phyloP scores from a whole-genome alignment of 2,797 vertebrate species.

The Aulostomus chinensis region DNA sequence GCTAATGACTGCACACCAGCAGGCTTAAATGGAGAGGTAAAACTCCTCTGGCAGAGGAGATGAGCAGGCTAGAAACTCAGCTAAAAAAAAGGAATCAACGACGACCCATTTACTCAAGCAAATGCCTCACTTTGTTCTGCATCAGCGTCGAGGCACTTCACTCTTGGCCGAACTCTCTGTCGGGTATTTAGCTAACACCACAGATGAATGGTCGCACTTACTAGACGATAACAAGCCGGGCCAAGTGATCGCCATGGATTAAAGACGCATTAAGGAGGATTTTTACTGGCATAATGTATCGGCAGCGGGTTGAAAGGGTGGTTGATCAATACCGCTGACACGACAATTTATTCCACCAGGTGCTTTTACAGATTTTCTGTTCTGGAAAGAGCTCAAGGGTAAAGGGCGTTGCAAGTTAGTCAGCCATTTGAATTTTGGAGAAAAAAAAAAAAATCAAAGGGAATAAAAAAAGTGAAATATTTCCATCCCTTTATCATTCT shows the following conservation, averaged over 20 bases:
- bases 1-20: conserved; percentile 31
- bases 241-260: conserved; percentile 53
- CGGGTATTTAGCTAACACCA: conserved; percentile 56
- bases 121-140: conserved; percentile 43
- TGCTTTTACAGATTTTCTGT: conserved; percentile 43
- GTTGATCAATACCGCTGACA: conserved; percentile 64
- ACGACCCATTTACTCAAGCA: conserved; percentile 35
- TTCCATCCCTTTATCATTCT: too few relatives aligned
- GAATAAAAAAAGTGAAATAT: too few relatives aligned
- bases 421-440: too few relatives aligned
- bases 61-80: conserved; percentile 15
- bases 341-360: conserved; percentile 46
- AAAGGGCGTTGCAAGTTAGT: conserved; percentile 3
- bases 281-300: conserved; percentile 61
- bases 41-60: conserved; percentile 21
- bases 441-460: too few relatives aligned
- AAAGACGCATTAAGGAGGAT: conserved; percentile 58
- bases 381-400: not conserved
- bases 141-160: conserved; percentile 41
- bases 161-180: conserved; percentile 51
- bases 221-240: conserved; percentile 55
- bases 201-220: conserved; percentile 63
- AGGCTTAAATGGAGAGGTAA: conserved; percentile 7
- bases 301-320: conserved; percentile 39
- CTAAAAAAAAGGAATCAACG: too few relatives aligned